These are phyloP conservation scores for Blastobasis lacticolella DNA, from an alignment of 2,888 invertebrate genomes.

Conservation along the genomic window DNA sequence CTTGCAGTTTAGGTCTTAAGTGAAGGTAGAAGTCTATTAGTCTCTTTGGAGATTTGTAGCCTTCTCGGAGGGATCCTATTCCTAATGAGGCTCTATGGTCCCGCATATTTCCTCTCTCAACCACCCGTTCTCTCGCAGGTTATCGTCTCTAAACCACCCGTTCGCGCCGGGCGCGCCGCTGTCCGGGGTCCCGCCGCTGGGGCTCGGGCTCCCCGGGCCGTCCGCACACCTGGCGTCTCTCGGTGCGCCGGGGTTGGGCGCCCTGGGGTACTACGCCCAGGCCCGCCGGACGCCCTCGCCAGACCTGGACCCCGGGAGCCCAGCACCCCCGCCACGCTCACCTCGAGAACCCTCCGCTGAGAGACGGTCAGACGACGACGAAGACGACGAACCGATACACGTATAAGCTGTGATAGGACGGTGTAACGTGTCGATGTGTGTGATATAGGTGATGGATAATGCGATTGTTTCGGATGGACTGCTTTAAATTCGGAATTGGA, in stretches of 20 bases:
- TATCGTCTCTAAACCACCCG: conserved; percentile 38
- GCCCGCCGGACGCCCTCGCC: conserved; percentile 64
- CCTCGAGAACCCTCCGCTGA: conserved; percentile 54
- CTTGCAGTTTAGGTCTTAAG: too few species aligned
- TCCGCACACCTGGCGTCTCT: conserved; percentile 79
- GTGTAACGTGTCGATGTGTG: conserved; percentile 13
- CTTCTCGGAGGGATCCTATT: too few species aligned
- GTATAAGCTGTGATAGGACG: conserved; percentile 49
- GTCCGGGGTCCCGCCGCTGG: conserved; percentile 68
- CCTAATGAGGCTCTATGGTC: too few species aligned
- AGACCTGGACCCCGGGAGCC: conserved; percentile 76
- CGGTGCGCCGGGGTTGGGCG: conserved; percentile 79
- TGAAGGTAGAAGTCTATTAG: too few species aligned
- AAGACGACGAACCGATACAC: conserved; percentile 78
- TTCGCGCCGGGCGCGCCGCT: conserved; percentile 76
- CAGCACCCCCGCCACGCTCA: conserved; percentile 65
- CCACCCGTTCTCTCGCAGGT: too few species aligned
- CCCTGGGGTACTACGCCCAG: conserved; percentile 68
- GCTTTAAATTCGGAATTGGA: too few species aligned
- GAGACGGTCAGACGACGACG: conserved; percentile 66
- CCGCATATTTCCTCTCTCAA: too few species aligned
- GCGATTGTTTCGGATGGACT: too few species aligned
- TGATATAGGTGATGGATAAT: conserved; percentile 6
- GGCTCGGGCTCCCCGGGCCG: conserved; percentile 78
- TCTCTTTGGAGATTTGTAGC: too few species aligned